A percentile compares a stretch with the other conserved stretches of the same genome.
Evolutionary conservation across 2,888 invertebrate genomes (phyloP).

Genomic region (Epiblema foenella): DNA sequence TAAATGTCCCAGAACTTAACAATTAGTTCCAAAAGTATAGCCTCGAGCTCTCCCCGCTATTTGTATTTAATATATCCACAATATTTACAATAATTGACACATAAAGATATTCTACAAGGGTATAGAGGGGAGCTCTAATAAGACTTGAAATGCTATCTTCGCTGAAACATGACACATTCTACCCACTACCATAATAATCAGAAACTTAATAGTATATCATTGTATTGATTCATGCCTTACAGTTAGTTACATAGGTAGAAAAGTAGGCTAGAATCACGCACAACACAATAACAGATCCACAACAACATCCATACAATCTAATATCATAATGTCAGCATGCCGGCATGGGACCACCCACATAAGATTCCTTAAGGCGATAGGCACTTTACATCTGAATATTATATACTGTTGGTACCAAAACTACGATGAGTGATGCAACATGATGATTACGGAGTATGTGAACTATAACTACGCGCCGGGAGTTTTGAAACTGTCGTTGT

Average conservation of each 20-base stretch:
- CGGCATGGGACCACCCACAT: not conserved
- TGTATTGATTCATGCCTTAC: constrained; percentile 23
- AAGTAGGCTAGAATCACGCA: constrained; percentile 30
- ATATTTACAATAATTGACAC: constrained; percentile 47
- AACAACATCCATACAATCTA: constrained; percentile 27
- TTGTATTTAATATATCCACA: constrained; percentile 13
- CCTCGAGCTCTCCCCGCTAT: constrained; percentile 26
- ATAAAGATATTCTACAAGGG: not conserved
- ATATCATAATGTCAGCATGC: constrained; percentile 14
- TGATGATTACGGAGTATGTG: not conserved
- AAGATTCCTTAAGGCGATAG: constrained; percentile 3
- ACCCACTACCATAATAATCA: constrained; percentile 33
- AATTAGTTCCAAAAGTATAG: constrained; percentile 24
- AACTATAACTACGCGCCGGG: constrained; percentile 1
- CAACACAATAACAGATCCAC: constrained; percentile 28
- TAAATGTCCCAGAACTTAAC: constrained; percentile 34
- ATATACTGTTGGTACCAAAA: not conserved
- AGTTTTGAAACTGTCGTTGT: too few relatives aligned
- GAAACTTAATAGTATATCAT: constrained; percentile 8
- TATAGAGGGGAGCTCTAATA: constrained; percentile 7
- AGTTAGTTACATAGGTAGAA: constrained; percentile 15
- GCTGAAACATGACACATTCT: constrained; percentile 17
- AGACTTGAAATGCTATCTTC: constrained; percentile 5
- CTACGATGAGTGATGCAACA: not conserved
- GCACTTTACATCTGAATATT: constrained; percentile 10